Evolutionary conservation across 2,113 vertebrate species (phyloP).

Genomic region (Pica pica): DNA sequence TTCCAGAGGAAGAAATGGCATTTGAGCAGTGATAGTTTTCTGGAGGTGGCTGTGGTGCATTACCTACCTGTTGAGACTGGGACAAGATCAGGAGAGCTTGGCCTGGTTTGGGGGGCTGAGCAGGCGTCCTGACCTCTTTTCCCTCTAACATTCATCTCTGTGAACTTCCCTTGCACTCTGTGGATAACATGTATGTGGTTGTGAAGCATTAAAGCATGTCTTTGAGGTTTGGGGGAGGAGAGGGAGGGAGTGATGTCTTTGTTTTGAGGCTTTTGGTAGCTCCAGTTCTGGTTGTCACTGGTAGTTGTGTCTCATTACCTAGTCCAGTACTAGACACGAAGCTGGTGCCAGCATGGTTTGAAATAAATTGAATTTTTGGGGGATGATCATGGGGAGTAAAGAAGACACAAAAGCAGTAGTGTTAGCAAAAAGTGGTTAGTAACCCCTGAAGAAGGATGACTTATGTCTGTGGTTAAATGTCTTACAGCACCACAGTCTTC

Average conservation of each 20-base stretch:
- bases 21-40: not conserved
- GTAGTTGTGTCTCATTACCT: not conserved
- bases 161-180: not conserved
- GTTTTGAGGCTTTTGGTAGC: not conserved
- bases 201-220: not conserved
- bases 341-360: not conserved
- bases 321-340: fast-evolving
- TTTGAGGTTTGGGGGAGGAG: not conserved
- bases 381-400: not conserved
- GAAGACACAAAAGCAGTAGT: not conserved
- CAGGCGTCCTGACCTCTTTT: not conserved
- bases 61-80: not conserved
- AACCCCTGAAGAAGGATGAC: not conserved
- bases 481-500: not conserved
- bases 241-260: not conserved
- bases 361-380: not conserved
- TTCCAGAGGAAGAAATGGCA: not conserved
- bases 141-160: not conserved
- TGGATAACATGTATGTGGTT: not conserved
- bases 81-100: not conserved
- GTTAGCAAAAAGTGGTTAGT: not conserved
- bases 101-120: not conserved
- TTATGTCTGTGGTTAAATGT: not conserved
- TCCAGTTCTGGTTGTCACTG: not conserved
- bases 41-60: not conserved